phyloP scores from a whole-genome alignment of 2,797 vertebrate genomes.

The Squalus acanthias region DNA sequence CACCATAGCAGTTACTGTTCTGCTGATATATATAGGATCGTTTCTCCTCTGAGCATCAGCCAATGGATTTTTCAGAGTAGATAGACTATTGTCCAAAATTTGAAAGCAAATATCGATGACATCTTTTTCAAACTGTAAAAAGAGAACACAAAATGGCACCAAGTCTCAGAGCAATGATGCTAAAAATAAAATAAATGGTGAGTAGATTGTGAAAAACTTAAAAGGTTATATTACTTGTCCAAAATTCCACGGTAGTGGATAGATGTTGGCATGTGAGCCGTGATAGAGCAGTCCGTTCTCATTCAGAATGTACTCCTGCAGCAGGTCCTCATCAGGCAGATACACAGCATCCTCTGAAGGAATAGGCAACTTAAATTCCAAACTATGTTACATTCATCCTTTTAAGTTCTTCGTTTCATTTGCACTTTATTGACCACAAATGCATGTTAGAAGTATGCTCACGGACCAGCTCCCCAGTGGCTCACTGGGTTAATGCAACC shows the following conservation, averaged over 20 bases:
- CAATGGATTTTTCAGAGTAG: conserved; percentile 60
- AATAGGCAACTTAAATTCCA: not conserved
- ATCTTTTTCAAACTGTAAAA: conserved; percentile 69
- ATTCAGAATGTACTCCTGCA: conserved; percentile 78
- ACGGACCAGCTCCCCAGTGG: too few species aligned
- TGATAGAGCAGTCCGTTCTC: conserved; percentile 72
- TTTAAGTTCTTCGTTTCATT: not conserved
- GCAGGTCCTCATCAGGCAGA: conserved; percentile 64
- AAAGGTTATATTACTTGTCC: conserved; percentile 67
- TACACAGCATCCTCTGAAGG: conserved; percentile 70
- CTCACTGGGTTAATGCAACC: not conserved
- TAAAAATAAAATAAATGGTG: not conserved
- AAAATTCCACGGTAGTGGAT: conserved; percentile 65
- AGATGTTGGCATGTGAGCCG: conserved; percentile 64
- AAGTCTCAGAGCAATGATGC: not conserved
- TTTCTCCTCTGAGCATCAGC: conserved; percentile 59
- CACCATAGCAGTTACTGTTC: conserved; percentile 72
- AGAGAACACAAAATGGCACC: conserved; percentile 27
- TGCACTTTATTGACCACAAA: not conserved
- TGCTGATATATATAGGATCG: conserved; percentile 69
- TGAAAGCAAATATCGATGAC: conserved; percentile 78
- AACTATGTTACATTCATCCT: not conserved
- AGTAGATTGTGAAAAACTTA: not conserved
- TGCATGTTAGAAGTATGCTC: not conserved
- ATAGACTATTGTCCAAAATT: conserved; percentile 70